These are phyloP conservation scores for Dicycla oo DNA, from an alignment of 2,888 invertebrate species.

Conservation along the genomic window DNA sequence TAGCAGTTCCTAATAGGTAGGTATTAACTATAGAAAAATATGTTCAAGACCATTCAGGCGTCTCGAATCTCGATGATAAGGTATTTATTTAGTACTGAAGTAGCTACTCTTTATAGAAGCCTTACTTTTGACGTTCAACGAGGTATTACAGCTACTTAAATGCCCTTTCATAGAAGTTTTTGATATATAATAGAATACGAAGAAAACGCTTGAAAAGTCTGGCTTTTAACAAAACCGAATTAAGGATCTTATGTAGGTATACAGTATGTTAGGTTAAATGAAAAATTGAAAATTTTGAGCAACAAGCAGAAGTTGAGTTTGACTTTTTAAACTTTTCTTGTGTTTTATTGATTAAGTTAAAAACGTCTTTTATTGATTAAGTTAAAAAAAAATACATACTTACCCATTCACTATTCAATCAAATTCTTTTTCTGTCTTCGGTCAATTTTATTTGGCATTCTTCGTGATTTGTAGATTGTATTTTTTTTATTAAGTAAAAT, in stretches of 20 bases:
- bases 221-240: not conserved
- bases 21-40: slow-evolving; percentile 44
- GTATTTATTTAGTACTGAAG: slow-evolving; percentile 27
- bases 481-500: not conserved
- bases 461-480: not conserved
- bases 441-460: not conserved
- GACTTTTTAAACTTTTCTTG: not conserved
- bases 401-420: not conserved
- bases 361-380: not conserved
- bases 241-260: not conserved
- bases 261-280: not conserved
- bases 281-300: too few species aligned
- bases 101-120: slow-evolving; percentile 4
- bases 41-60: slow-evolving; percentile 17
- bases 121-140: slow-evolving; percentile 11
- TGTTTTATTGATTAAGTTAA: too few species aligned
- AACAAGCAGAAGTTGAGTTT: not conserved
- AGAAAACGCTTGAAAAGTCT: slow-evolving; percentile 5
- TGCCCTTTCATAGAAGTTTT: not conserved
- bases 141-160: not conserved
- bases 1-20: slow-evolving; percentile 46
- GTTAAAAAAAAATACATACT: not conserved
- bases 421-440: not conserved
- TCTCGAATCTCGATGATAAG: slow-evolving; percentile 36
- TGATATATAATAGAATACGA: not conserved